phyloP scores from a whole-genome alignment of 2,113 vertebrate genomes.

The Miniopterus natalensis region DNA sequence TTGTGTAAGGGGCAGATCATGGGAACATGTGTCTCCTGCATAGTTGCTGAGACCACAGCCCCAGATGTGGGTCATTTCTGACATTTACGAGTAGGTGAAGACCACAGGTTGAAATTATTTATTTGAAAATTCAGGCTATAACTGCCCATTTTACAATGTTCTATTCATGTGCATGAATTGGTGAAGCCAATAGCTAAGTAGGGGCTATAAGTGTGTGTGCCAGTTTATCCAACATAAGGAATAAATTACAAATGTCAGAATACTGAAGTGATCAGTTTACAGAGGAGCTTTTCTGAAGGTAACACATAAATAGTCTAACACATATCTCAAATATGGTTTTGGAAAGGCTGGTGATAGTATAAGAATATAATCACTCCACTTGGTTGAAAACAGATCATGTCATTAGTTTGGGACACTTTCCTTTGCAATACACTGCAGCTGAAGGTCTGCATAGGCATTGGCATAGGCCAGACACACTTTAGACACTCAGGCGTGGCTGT shows the following conservation, averaged over 20 bases:
- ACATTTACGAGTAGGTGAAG: background rate
- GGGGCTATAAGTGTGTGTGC: background rate
- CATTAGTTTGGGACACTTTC: background rate
- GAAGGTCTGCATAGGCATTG: background rate
- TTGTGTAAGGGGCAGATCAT: background rate
- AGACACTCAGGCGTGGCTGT: constrained; percentile 32
- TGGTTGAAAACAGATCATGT: background rate
- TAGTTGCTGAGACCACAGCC: background rate
- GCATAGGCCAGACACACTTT: background rate
- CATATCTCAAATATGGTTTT: background rate
- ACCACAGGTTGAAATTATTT: background rate
- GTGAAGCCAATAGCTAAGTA: background rate
- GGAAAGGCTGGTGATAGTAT: constrained; percentile 15
- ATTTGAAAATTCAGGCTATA: constrained; percentile 25
- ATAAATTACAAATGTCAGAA: background rate
- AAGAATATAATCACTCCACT: background rate
- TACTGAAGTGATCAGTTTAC: background rate
- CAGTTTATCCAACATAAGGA: background rate
- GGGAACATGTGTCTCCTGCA: background rate
- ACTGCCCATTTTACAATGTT: background rate
- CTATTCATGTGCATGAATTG: background rate
- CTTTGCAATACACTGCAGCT: background rate
- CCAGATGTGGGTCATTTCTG: background rate
- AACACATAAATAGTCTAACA: background rate
- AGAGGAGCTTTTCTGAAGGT: constrained; percentile 27